Evolutionary conservation across 2,888 invertebrate genomes (phyloP).

Genomic region (Hololepta plana): DNA sequence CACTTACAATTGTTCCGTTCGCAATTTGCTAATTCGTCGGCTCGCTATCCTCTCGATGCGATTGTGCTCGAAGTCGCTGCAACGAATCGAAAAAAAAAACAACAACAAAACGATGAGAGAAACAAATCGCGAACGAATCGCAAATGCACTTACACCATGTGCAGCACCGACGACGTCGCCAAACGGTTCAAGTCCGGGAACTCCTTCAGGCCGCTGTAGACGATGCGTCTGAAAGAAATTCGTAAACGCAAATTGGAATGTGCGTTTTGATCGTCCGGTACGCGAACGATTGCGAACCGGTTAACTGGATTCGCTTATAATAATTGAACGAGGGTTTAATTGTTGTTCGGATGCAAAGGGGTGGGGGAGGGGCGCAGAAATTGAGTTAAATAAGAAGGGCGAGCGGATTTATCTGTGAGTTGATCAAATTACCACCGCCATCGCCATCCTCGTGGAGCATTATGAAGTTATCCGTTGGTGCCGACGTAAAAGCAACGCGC

Average conservation of each 20-base stretch:
- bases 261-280: slow-evolving; percentile 1
- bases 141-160: slow-evolving; percentile 23
- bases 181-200: slow-evolving; percentile 24
- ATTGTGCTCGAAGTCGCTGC: slow-evolving; percentile 28
- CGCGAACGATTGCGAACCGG: background rate
- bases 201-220: slow-evolving; percentile 25
- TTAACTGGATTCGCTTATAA: no score
- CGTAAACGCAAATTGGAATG: background rate
- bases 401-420: no score
- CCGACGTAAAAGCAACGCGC: no score
- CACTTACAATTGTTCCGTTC: slow-evolving; percentile 27
- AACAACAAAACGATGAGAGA: slow-evolving; percentile 1
- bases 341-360: no score
- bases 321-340: no score
- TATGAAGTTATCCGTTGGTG: no score
- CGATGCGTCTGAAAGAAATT: slow-evolving; percentile 24
- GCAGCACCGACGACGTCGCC: slow-evolving; percentile 21
- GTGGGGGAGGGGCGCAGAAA: no score
- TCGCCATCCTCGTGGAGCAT: no score
- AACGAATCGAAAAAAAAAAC: slow-evolving; percentile 9
- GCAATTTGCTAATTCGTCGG: slow-evolving; percentile 21
- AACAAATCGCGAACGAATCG: background rate
- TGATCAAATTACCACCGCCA: no score
- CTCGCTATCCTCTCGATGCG: slow-evolving; percentile 21
- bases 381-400: no score